These are phyloP conservation scores for Eupithecia tripunctaria DNA, from an alignment of 2,888 invertebrate genomes.

Conservation along the genomic window DNA sequence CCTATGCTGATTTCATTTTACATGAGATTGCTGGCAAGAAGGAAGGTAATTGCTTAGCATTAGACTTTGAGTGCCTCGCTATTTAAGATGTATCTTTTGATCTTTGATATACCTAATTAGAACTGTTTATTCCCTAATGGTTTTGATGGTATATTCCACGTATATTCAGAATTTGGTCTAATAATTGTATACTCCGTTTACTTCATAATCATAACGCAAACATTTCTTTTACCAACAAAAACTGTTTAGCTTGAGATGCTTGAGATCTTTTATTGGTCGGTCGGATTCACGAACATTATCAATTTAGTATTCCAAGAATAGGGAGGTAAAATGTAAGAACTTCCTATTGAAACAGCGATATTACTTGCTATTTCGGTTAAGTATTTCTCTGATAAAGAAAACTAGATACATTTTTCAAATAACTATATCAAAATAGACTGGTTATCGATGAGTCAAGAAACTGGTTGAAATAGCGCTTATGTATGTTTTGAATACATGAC, in stretches of 20 bases:
- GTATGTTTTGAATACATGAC: constrained; percentile 3
- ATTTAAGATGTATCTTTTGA: not conserved
- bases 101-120: not conserved
- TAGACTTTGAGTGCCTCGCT: not conserved
- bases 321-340: not conserved
- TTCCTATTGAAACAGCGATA: not conserved
- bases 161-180: not conserved
- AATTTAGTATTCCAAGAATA: not conserved
- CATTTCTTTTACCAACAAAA: not conserved
- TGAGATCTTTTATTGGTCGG: not conserved
- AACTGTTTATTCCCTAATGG: not conserved
- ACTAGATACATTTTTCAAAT: not conserved
- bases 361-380: not conserved
- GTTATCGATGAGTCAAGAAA: not conserved
- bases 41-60: not conserved
- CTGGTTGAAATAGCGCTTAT: not conserved
- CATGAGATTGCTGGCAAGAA: not conserved
- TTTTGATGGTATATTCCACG: not conserved
- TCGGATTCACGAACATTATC: not conserved
- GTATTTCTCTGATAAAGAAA: not conserved
- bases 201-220: not conserved
- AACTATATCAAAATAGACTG: not conserved
- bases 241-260: not conserved
- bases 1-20: not conserved
- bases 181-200: not conserved